These are phyloP conservation scores for Callinectes sapidus DNA, from an alignment of 2,888 invertebrate genomes.

Conservation along the genomic window DNA sequence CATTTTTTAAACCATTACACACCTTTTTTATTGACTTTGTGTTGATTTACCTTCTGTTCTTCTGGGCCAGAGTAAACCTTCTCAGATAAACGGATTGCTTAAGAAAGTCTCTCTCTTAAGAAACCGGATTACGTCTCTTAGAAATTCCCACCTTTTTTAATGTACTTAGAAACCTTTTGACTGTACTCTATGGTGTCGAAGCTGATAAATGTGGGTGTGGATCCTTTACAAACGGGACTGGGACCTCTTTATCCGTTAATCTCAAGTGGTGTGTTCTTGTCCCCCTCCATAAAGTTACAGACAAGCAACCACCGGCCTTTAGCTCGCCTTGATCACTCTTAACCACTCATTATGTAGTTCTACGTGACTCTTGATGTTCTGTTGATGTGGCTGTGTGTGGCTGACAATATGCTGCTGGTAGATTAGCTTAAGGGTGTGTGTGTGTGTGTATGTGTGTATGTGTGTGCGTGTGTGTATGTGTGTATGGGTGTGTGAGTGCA, in stretches of 20 bases:
- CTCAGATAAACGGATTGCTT: slow-evolving; percentile 58
- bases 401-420: not conserved
- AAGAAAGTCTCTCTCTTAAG: slow-evolving; percentile 34
- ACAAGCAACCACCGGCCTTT: not conserved
- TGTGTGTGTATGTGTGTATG: slow-evolving; percentile 8
- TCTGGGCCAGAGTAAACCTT: slow-evolving; percentile 54
- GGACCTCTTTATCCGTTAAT: not conserved
- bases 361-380: not conserved
- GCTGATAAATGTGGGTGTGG: not conserved
- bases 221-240: not conserved
- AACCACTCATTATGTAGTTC: not conserved
- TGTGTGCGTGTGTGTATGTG: not conserved
- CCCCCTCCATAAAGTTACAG: not conserved
- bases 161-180: not conserved
- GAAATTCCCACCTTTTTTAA: not conserved
- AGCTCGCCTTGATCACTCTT: not conserved
- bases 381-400: not conserved
- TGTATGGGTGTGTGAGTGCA: not conserved
- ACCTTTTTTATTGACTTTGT: not conserved
- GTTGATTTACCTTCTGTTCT: not conserved
- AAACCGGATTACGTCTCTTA: slow-evolving; percentile 54
- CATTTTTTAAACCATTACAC: not conserved
- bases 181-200: not conserved
- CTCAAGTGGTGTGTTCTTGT: not conserved
- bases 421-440: not conserved